These are phyloP conservation scores for Maniola jurtina DNA, from an alignment of 1,140 invertebrate species.

Conservation along the genomic window DNA sequence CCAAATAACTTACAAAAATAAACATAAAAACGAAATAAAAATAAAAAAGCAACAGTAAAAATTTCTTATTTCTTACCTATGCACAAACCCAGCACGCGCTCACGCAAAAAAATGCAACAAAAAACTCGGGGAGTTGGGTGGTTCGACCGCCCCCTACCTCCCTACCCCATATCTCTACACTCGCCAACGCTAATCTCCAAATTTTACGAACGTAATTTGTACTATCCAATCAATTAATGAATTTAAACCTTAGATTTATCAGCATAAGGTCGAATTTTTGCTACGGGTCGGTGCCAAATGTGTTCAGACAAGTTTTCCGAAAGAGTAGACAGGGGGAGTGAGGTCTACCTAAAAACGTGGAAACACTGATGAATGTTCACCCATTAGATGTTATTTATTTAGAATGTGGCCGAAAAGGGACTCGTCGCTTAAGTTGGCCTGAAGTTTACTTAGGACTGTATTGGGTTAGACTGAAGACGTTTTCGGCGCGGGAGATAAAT, in stretches of 20 bases:
- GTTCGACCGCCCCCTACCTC: conserved; percentile 47
- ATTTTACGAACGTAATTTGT: conserved; percentile 69
- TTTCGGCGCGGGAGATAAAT: conserved; percentile 66
- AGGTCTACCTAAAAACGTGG: conserved; percentile 71
- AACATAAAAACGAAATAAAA: conserved; percentile 29
- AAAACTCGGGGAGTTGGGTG: conserved; percentile 60
- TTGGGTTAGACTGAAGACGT: conserved; percentile 72
- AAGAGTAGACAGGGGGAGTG: conserved; percentile 66
- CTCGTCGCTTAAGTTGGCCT: conserved; percentile 69
- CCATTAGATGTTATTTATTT: conserved; percentile 81
- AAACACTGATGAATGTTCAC: conserved; percentile 78
- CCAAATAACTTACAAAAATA: conserved; percentile 13
- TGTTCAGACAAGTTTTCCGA: conserved; percentile 53
- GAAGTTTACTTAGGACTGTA: conserved; percentile 77
- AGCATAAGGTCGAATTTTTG: conserved; percentile 22
- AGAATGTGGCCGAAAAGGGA: conserved; percentile 75
- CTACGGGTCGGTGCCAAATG: conserved; percentile 25
- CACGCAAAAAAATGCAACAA: conserved; percentile 72
- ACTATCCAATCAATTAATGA: conserved; percentile 27
- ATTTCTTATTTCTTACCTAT: conserved; percentile 44
- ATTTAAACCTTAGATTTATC: conserved; percentile 32
- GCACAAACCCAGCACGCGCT: conserved; percentile 53
- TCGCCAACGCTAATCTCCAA: conserved; percentile 69
- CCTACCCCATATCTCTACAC: conserved; percentile 66
- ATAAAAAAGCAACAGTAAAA: conserved; percentile 16